Percentiles rank a stretch among this genome's conserved stretches.
phyloP scores from a whole-genome alignment of 2,113 vertebrate genomes.

The Ciconia maguari region DNA sequence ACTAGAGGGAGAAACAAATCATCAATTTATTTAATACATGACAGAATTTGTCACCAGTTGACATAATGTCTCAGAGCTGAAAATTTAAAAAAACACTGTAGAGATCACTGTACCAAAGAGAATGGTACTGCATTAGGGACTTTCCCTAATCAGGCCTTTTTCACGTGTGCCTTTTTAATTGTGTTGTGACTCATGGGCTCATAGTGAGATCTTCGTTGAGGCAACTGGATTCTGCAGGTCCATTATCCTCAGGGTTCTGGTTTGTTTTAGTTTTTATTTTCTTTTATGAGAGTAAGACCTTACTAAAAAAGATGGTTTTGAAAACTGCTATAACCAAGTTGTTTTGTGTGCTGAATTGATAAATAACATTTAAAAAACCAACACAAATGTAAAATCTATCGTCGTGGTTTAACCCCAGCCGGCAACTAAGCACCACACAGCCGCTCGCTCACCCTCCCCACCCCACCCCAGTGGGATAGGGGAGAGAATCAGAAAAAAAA shows the following conservation, averaged over 20 bases:
- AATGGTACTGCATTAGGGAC: not conserved
- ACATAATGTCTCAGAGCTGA: not conserved
- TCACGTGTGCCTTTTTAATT: not conserved
- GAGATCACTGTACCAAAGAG: not conserved
- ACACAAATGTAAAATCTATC: not conserved
- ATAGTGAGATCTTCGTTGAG: not conserved
- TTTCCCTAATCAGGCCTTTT: not conserved
- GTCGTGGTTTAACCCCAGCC: no score
- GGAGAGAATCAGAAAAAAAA: no score
- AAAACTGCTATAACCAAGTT: not conserved
- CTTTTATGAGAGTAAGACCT: not conserved
- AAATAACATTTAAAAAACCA: not conserved
- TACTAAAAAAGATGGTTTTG: not conserved
- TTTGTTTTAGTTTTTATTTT: not conserved
- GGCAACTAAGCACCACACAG: no score
- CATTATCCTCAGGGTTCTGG: not conserved
- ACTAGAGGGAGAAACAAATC: not conserved
- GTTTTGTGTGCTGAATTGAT: not conserved
- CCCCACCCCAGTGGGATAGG: no score
- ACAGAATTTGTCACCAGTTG: not conserved
- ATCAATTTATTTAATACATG: not conserved
- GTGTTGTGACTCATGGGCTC: not conserved
- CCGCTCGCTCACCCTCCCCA: no score
- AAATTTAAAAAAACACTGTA: not conserved
- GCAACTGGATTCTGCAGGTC: not conserved